phyloP scores from a whole-genome alignment of 92 coral and sea anemone species.

The Metridium senile region DNA sequence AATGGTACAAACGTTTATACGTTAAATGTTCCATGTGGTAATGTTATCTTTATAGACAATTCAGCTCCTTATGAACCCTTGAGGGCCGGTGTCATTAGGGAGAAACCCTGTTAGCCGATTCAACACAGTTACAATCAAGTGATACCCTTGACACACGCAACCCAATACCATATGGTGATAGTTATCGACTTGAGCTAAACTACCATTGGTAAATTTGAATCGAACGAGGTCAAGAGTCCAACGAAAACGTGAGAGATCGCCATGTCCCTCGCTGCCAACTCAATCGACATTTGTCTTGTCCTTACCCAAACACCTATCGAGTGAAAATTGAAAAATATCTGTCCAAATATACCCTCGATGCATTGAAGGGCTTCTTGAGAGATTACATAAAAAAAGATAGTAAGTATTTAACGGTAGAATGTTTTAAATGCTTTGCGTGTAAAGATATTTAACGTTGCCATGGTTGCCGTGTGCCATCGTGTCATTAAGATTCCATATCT shows the following conservation, averaged over 20 bases:
- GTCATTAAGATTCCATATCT: background rate
- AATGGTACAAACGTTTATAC: too few relatives aligned
- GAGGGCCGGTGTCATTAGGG: too few relatives aligned
- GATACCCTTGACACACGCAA: background rate
- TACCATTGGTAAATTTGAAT: background rate
- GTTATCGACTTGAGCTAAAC: background rate
- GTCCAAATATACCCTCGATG: background rate
- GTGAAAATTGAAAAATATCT: background rate
- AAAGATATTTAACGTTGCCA: background rate
- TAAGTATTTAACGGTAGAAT: background rate
- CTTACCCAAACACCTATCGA: too few relatives aligned
- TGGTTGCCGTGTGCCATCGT: background rate
- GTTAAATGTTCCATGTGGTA: background rate
- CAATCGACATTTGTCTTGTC: too few relatives aligned
- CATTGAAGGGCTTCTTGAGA: background rate
- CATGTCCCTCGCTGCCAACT: background rate
- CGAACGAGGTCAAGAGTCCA: slow-evolving; percentile 29
- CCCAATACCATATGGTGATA: background rate
- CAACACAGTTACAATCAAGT: background rate
- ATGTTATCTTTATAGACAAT: background rate
- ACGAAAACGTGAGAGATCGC: slow-evolving; percentile 30
- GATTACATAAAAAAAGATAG: background rate
- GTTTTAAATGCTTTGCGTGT: background rate
- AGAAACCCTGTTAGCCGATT: background rate
- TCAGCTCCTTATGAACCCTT: background rate